Percentiles rank a stretch among this genome's conserved stretches.
Evolutionary conservation across 2,888 invertebrate species (phyloP).

Genomic region (Automeris io): DNA sequence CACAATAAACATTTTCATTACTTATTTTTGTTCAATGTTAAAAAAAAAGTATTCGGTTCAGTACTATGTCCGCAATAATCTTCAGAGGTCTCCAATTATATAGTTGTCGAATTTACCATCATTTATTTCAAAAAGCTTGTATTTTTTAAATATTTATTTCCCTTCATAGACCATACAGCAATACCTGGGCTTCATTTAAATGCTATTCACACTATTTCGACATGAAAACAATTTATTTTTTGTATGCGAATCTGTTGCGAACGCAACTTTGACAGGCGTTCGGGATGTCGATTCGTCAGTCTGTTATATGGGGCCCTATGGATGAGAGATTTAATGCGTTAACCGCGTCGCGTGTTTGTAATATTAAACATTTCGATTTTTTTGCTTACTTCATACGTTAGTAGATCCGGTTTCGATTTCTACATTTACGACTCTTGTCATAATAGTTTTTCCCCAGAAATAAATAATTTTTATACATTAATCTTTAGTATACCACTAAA

Average conservation of each 20-base stretch:
- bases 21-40: no score
- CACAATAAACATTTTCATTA: no score
- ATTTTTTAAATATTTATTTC: background rate
- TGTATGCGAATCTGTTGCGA: background rate
- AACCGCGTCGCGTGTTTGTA: constrained; percentile 5
- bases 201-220: no score
- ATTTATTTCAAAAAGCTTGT: background rate
- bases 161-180: background rate
- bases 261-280: background rate
- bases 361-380: constrained; percentile 6
- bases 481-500: no score
- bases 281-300: background rate
- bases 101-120: background rate
- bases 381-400: constrained; percentile 2
- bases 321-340: constrained; percentile 6
- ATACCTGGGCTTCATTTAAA: no score
- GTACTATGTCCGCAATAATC: no score
- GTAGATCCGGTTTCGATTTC: background rate
- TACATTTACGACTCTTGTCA: background rate
- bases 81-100: background rate
- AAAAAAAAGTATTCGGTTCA: no score
- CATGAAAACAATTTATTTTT: no score
- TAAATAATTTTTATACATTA: no score
- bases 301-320: no score
- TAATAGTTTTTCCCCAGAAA: no score